Percentiles rank a stretch among this genome's conserved stretches.
Conservation (phyloP, 2,888 invertebrate species). For the Cheilosia urbana region DNA sequence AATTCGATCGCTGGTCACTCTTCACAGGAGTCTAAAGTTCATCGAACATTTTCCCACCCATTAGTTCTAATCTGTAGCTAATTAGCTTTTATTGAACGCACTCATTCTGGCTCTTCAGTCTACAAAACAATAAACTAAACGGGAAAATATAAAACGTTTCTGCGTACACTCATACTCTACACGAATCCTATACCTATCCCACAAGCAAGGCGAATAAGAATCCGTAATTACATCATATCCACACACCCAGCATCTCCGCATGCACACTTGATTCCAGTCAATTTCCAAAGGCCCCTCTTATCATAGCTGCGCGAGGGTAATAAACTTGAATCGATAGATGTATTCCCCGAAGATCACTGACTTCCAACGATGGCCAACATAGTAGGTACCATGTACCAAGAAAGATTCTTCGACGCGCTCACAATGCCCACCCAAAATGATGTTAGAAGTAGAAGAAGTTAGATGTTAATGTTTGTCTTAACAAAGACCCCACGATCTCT, state of each 20-base stretch:
- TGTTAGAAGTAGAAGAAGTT: too few relatives aligned
- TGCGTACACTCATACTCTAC: background rate
- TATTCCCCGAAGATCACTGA: constrained; percentile 72
- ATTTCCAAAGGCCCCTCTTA: constrained; percentile 56
- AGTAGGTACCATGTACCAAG: background rate
- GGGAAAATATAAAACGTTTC: constrained; percentile 43
- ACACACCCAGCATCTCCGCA: constrained; percentile 16
- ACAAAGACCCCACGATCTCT: constrained; percentile 8
- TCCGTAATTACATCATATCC: constrained; percentile 64
- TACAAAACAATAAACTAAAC: constrained; percentile 53
- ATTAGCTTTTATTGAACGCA: constrained; percentile 30
- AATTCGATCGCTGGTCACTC: too few relatives aligned
- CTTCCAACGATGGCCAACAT: constrained; percentile 46
- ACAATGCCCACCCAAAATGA: constrained; percentile 2
- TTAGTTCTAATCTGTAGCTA: constrained; percentile 3
- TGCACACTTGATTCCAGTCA: constrained; percentile 21
- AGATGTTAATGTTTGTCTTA: background rate
- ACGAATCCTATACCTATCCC: background rate
- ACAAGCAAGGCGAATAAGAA: constrained; percentile 3
- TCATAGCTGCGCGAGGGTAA: constrained; percentile 70
- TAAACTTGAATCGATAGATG: constrained; percentile 69
- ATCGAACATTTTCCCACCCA: background rate
- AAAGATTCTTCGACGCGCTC: background rate
- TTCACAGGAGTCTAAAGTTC: background rate
- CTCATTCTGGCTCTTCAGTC: constrained; percentile 19